Conservation (phyloP, 2,797 vertebrate genomes). For the Propithecus perrieri region DNA sequence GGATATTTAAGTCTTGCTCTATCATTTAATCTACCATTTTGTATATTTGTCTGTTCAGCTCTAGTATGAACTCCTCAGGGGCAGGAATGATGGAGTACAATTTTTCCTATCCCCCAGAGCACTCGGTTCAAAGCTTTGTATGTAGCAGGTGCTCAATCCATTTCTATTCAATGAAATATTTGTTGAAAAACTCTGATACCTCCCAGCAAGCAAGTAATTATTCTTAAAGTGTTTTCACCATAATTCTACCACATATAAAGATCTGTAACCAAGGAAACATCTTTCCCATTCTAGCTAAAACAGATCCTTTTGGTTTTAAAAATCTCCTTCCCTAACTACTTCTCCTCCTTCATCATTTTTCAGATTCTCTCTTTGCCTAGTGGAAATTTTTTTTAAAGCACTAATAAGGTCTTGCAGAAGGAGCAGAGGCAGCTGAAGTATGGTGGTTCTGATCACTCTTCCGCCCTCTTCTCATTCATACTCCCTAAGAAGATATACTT, state of each 20-base stretch:
- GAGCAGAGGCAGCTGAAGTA: neutral
- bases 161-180: conserved; percentile 64
- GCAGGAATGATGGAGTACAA: neutral
- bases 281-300: conserved; percentile 59
- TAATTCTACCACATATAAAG: conserved; percentile 68
- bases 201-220: conserved; percentile 70
- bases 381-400: neutral
- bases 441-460: neutral
- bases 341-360: conserved; percentile 32
- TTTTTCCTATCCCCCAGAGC: conserved; percentile 27
- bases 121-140: conserved; percentile 16
- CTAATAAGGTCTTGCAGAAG: neutral
- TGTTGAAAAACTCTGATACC: conserved; percentile 65
- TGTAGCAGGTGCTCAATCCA: conserved; percentile 30
- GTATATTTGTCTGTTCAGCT: neutral
- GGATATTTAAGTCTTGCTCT: neutral
- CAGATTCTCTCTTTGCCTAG: neutral
- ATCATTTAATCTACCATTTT: conserved; percentile 2
- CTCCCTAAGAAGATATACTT: neutral
- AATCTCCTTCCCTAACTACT: conserved; percentile 15
- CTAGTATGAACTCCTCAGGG: neutral
- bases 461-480: neutral
- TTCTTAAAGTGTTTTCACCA: conserved; percentile 60
- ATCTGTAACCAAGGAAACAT: conserved; percentile 76
- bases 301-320: conserved; percentile 44